Evolutionary conservation across 2,797 vertebrate genomes (phyloP).

Genomic region (Pseudochirops corinnae): DNA sequence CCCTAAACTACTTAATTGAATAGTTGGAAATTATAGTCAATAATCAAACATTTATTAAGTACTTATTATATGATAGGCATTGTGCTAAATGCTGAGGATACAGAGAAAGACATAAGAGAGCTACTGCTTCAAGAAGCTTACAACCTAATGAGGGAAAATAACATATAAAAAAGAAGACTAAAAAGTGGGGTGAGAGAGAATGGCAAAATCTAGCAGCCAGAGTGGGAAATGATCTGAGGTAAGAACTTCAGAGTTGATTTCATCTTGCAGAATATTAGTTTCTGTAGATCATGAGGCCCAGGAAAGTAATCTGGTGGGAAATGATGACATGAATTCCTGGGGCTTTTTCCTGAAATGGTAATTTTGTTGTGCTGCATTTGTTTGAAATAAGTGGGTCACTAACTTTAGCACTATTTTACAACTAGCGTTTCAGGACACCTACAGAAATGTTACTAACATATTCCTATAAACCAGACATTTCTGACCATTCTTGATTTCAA

Average conservation of each 20-base stretch:
- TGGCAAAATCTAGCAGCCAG: neutral
- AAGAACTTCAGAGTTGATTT: neutral
- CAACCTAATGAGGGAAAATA: neutral
- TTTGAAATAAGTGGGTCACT: neutral
- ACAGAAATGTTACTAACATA: neutral
- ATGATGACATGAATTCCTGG: neutral
- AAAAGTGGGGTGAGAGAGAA: neutral
- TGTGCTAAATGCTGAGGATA: neutral
- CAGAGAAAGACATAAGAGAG: neutral
- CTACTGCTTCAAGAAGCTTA: neutral
- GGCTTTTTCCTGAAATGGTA: neutral
- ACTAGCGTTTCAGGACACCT: neutral
- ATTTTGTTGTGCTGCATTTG: neutral
- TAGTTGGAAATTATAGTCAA: neutral
- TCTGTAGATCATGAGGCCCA: neutral
- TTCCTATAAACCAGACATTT: neutral
- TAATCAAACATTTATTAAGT: neutral
- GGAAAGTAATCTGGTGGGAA: neutral
- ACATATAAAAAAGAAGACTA: neutral
- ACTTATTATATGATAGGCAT: neutral
- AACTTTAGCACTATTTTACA: slow-evolving; percentile 5
- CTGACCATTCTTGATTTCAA: neutral
- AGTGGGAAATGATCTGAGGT: neutral
- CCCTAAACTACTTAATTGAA: neutral
- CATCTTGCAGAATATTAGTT: neutral